Conservation (phyloP, 2,797 vertebrate genomes). For the Characodon lateralis region DNA sequence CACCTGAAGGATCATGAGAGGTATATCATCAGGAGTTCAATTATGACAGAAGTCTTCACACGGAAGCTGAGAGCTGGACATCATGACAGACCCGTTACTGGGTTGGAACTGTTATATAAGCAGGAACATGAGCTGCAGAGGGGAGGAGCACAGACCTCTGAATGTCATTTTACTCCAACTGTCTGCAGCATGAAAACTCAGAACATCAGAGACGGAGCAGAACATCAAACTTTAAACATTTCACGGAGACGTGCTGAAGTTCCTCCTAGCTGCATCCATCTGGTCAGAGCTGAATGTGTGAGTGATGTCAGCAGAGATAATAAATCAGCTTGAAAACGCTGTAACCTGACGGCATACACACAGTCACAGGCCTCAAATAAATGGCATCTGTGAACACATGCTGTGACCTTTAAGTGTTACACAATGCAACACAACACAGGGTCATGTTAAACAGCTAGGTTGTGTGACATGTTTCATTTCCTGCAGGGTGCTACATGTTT, state of each 20-base stretch:
- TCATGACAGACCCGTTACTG: constrained; percentile 43
- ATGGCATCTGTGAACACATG: too few species aligned
- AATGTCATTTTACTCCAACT: not conserved
- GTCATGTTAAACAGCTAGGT: too few species aligned
- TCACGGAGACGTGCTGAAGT: not conserved
- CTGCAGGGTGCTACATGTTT: too few species aligned
- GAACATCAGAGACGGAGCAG: not conserved
- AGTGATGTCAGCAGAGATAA: too few species aligned
- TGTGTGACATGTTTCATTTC: too few species aligned
- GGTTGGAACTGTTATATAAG: constrained; percentile 51
- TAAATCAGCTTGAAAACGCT: too few species aligned
- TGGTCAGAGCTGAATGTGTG: not conserved
- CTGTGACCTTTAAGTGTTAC: too few species aligned
- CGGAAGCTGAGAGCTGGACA: constrained; percentile 21
- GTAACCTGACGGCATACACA: too few species aligned
- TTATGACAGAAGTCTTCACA: constrained; percentile 9
- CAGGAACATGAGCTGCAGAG: constrained; percentile 21
- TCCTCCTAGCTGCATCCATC: not conserved
- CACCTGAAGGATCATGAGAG: not conserved
- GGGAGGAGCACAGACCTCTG: constrained; percentile 2
- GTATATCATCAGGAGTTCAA: not conserved
- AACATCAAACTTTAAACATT: not conserved
- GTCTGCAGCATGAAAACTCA: not conserved
- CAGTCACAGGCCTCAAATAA: too few species aligned
- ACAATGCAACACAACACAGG: too few species aligned